phyloP scores from a whole-genome alignment of 2,888 invertebrate species.

The Noctua fimbriata region DNA sequence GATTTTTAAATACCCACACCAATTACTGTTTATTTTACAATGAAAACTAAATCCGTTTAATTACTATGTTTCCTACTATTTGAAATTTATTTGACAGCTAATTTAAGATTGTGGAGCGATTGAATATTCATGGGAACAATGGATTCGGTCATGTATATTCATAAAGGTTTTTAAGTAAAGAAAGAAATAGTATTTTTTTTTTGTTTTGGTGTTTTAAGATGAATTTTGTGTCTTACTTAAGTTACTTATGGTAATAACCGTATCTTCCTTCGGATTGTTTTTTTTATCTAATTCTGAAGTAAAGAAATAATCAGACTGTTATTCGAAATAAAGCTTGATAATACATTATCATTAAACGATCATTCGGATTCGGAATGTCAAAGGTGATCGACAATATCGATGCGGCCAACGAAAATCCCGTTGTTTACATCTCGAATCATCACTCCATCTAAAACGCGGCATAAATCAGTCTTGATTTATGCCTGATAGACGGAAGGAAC shows the following conservation, averaged over 20 bases:
- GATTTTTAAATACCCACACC: conserved; percentile 73
- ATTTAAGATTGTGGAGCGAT: conserved; percentile 55
- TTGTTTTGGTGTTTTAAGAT: conserved; percentile 51
- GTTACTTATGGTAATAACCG: conserved; percentile 25
- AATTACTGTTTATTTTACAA: conserved; percentile 72
- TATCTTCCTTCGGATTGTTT: conserved; percentile 17
- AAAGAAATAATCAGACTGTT: not conserved
- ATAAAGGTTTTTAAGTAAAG: conserved; percentile 43
- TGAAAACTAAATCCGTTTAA: conserved; percentile 71
- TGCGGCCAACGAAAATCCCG: conserved; percentile 29
- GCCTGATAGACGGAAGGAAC: conserved; percentile 63
- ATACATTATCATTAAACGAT: not conserved
- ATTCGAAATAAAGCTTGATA: not conserved
- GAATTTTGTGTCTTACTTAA: conserved; percentile 39
- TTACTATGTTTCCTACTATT: conserved; percentile 64
- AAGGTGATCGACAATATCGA: conserved; percentile 24
- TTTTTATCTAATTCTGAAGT: not conserved
- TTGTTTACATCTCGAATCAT: conserved; percentile 64
- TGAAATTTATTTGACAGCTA: conserved; percentile 67
- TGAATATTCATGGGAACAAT: conserved; percentile 65
- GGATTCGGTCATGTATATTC: conserved; percentile 61
- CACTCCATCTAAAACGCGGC: conserved; percentile 57
- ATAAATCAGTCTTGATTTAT: conserved; percentile 61
- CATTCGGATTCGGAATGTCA: conserved; percentile 15
- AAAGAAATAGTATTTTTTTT: conserved; percentile 28